These are phyloP conservation scores for Chelonoidis abingdonii DNA, from an alignment of 2,113 vertebrate species.

Conservation along the genomic window DNA sequence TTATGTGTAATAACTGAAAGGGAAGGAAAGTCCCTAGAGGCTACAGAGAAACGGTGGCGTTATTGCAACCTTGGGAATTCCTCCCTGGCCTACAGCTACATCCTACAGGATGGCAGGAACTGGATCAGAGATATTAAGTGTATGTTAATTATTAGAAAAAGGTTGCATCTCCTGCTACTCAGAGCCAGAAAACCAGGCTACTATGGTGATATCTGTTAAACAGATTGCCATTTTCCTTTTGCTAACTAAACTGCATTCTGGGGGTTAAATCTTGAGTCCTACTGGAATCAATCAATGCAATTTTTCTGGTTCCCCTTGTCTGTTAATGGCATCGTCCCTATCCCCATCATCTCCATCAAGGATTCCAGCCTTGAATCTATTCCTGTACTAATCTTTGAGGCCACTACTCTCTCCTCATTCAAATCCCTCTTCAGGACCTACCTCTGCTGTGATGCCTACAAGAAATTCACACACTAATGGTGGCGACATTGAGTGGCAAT, in stretches of 20 bases:
- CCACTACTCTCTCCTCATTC: not conserved
- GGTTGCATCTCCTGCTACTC: not conserved
- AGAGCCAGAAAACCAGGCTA: not conserved
- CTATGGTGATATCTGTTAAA: not conserved
- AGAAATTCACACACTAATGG: constrained; percentile 25
- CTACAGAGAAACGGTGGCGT: not conserved
- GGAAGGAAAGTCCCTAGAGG: not conserved
- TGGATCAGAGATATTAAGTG: not conserved
- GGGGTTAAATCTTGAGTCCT: not conserved
- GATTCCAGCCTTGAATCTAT: constrained; percentile 2
- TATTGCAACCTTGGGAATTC: not conserved
- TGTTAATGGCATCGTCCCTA: not conserved
- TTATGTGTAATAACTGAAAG: not conserved
- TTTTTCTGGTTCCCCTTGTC: not conserved
- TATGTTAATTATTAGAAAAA: not conserved
- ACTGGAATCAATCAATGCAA: not conserved
- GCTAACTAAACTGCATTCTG: not conserved
- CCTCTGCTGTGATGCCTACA: constrained; percentile 1
- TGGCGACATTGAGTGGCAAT: not conserved
- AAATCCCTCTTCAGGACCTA: constrained; percentile 18
- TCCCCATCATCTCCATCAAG: not conserved
- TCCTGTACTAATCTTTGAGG: not conserved
- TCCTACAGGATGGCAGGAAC: not conserved
- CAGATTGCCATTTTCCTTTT: not conserved
- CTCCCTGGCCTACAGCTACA: not conserved